Evolutionary conservation across 2,113 vertebrate genomes (phyloP), one percentile per base, ranked within the genome.

Genomic region (Lagopus leucura): DNA sequence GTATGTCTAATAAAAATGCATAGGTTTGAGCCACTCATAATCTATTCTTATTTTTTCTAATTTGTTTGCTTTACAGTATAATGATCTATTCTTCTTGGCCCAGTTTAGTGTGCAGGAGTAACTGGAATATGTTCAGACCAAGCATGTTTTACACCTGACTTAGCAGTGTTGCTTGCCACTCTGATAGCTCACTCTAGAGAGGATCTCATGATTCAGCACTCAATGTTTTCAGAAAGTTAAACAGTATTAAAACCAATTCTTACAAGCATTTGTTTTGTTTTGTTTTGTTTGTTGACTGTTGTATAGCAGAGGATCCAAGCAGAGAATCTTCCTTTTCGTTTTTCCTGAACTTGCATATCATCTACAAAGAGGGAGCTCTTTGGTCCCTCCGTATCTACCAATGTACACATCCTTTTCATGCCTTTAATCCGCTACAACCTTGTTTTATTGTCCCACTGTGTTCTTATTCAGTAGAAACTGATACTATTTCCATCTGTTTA

Each of bases 1-100:
- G 52, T 96, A 94, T 88, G 36, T 91, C 84, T 95, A 89, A 95
- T 65, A 90, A 67, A 81, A 95, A 95, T 92, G 57, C 10, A 6
- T 94, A 83, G 52, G 70, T 81, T 96, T 76, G 79, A 97, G 93
- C 32, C 57, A 47, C 42, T 85, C 88, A 42, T 86, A 67, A 86
- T 74, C 40, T 18, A 27, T 67, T 94, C 64, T 77, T 64, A 92
- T 86, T 74, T 58, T 86, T 88, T 3, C 3, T 43, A 32, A 52
- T 87, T 93, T 92, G 64, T 60, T 96, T 88, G 61, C 47, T 93
- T 94, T 69, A 36, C 85, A 91, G 61, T 61, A 61, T 81, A 81
- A 83, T 38, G 78, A 65, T 65, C 38, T 77, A 40, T 81, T 72
- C 65, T 61, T 73, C 27, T 77, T 19, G 27, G 36, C n/a, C 58